Percentiles rank a stretch among this genome's conserved stretches.
Evolutionary conservation across 2,888 invertebrate genomes (phyloP).

Genomic region (Conomelus anceps): DNA sequence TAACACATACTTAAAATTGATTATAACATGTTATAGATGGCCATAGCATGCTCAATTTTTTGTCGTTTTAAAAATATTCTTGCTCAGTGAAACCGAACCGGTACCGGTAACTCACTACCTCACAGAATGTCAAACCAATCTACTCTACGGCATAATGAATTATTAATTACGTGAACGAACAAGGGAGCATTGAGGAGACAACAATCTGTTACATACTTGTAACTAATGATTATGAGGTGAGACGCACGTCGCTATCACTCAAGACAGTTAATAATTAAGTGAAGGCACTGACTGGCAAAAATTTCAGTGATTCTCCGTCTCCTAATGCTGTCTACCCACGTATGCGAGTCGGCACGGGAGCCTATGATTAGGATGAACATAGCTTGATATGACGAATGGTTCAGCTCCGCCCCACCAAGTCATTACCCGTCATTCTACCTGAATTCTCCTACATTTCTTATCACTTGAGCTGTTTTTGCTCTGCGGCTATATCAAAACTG

Average conservation of each 20-base stretch:
- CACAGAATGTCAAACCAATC: not conserved
- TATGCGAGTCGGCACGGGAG: not conserved
- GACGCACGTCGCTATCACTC: not conserved
- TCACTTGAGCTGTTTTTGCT: not conserved
- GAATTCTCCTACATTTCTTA: not conserved
- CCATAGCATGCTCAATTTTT: not conserved
- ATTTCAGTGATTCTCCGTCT: not conserved
- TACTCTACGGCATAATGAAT: not conserved
- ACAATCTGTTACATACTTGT: not conserved
- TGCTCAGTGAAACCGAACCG: not conserved
- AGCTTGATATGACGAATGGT: not conserved
- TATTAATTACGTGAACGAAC: not conserved
- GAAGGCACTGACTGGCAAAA: not conserved
- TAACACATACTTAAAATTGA: no score
- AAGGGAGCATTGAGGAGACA: not conserved
- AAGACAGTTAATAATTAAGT: not conserved
- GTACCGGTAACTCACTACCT: no score
- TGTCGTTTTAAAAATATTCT: no score
- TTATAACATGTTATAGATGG: no score
- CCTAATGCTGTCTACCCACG: not conserved
- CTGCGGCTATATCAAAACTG: not conserved
- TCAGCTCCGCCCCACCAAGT: not conserved
- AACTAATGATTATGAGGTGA: not conserved
- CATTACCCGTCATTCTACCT: not conserved
- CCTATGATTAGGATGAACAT: not conserved